Conservation (phyloP, 2,113 vertebrate genomes). For the Megaptera novaeangliae region DNA sequence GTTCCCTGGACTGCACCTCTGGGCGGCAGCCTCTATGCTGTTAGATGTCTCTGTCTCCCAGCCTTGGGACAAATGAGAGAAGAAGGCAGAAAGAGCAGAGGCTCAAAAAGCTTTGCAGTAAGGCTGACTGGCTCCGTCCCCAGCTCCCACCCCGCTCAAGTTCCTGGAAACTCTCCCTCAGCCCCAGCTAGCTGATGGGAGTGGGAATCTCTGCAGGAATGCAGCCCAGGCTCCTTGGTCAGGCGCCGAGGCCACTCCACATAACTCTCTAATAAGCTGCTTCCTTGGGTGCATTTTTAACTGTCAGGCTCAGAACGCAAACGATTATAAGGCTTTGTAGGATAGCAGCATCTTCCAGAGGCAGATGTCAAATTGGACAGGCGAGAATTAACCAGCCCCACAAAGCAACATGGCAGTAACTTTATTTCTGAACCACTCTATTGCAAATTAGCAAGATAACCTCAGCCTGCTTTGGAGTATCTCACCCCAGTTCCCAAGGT, state of each 20-base stretch:
- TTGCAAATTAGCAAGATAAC: neutral
- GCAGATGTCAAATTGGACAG: constrained; percentile 37
- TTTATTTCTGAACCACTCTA: constrained; percentile 10
- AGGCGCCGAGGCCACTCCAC: constrained; percentile 60
- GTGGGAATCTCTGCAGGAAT: constrained; percentile 60
- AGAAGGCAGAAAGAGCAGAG: neutral
- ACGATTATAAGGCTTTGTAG: constrained; percentile 9
- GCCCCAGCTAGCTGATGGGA: constrained; percentile 39
- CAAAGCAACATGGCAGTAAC: neutral
- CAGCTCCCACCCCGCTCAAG: constrained; percentile 10
- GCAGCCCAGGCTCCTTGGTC: constrained; percentile 48
- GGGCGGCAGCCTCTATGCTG: neutral
- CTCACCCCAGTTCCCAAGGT: neutral
- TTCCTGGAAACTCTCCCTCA: constrained; percentile 58
- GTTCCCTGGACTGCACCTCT: neutral
- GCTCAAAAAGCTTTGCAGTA: neutral
- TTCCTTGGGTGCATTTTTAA: constrained; percentile 64
- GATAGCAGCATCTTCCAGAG: constrained; percentile 37
- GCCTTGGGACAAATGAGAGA: neutral
- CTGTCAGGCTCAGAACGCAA: constrained; percentile 58
- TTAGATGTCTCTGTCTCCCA: neutral
- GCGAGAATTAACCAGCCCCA: neutral
- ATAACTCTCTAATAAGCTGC: constrained; percentile 54
- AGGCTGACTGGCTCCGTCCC: constrained; percentile 31
- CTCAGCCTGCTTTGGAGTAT: neutral